These are phyloP conservation scores for pig (Sus scrofa) DNA, from an alignment of 2,113 vertebrate genomes.

Conservation along the genomic window DNA sequence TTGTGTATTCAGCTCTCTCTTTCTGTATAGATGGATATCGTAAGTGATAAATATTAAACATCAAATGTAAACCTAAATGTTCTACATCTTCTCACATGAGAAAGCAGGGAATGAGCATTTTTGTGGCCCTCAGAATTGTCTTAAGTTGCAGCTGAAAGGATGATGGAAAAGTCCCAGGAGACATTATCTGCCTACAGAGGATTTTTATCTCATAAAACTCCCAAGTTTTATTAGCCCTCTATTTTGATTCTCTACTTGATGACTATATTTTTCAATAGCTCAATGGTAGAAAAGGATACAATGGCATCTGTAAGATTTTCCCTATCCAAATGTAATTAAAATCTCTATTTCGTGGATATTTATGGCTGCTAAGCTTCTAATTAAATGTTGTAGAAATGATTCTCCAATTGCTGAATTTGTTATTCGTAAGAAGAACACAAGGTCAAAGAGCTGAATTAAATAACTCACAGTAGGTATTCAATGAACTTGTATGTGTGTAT, in stretches of 20 bases:
- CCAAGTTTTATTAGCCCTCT: not conserved
- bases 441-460: not conserved
- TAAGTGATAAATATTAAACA: not conserved
- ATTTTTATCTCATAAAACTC: not conserved
- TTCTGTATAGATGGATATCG: not conserved
- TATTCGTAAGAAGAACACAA: not conserved
- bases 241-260: not conserved
- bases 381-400: not conserved
- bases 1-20: not conserved
- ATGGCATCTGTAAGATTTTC: not conserved
- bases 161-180: not conserved
- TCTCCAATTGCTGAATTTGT: not conserved
- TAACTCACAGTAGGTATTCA: not conserved
- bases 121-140: not conserved
- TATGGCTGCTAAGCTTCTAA: not conserved
- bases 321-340: not conserved
- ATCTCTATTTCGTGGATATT: not conserved
- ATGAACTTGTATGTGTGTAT: not conserved
- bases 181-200: too few species aligned
- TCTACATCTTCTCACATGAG: not conserved
- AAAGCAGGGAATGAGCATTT: not conserved
- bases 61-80: not conserved
- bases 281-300: not conserved
- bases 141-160: not conserved
- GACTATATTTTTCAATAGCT: not conserved